These are phyloP conservation scores for Silurus lanzhouensis DNA, from an alignment of 2,797 vertebrate species.

Conservation along the genomic window DNA sequence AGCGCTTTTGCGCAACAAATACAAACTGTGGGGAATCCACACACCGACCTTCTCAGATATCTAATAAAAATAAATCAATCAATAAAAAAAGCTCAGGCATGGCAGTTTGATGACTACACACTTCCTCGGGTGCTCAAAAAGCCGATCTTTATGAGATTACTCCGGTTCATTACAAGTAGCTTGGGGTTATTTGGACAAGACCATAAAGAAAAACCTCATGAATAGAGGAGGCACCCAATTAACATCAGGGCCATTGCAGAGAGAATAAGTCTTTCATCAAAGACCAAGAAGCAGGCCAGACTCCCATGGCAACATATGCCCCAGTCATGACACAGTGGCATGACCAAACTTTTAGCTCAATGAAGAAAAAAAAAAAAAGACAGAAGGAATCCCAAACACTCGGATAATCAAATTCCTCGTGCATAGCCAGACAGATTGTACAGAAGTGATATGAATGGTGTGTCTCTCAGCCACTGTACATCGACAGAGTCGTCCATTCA, in stretches of 20 bases:
- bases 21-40: not conserved
- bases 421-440: slow-evolving; percentile 16
- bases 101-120: not conserved
- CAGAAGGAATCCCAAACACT: slow-evolving; percentile 19
- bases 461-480: not conserved
- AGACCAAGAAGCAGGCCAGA: not conserved
- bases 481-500: slow-evolving; percentile 12
- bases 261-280: slow-evolving; percentile 43
- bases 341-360: not conserved
- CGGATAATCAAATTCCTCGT: slow-evolving; percentile 19
- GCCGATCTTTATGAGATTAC: not conserved
- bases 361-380: slow-evolving; percentile 2
- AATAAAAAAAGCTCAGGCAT: not conserved
- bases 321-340: slow-evolving; percentile 29
- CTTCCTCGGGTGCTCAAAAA: not conserved
- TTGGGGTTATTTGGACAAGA: slow-evolving; percentile 45
- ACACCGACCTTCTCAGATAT: not conserved
- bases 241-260: slow-evolving; percentile 43
- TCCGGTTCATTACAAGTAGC: not conserved
- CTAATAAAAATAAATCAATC: not conserved
- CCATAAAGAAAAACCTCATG: slow-evolving; percentile 19
- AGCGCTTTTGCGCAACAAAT: slow-evolving; percentile 34
- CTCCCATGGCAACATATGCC: slow-evolving; percentile 32
- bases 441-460: slow-evolving; percentile 5
- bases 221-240: slow-evolving; percentile 44